A percentile compares a stretch with the other conserved stretches of the same genome.
phyloP scores from a whole-genome alignment of 2,797 vertebrate genomes.

The Xiphorhynchus erythropygius region DNA sequence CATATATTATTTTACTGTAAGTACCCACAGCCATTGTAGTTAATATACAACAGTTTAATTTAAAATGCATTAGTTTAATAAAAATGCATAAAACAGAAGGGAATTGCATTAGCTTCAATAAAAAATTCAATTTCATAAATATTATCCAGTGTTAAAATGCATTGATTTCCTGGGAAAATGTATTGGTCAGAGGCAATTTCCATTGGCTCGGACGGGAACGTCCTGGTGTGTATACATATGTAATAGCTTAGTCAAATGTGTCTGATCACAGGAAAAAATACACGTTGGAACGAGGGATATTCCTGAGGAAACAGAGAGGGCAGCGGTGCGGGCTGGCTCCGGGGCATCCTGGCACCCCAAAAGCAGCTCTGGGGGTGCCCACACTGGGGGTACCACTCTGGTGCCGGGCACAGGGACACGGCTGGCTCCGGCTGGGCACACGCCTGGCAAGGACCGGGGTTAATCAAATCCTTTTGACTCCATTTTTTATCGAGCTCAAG shows the following conservation, averaged over 20 bases:
- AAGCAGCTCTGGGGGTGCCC: fast-evolving
- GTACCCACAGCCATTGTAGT: slow-evolving; percentile 76
- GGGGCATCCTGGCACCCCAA: neutral
- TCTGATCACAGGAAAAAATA: slow-evolving; percentile 13
- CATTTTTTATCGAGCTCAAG: slow-evolving; percentile 71
- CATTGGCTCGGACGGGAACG: slow-evolving; percentile 69
- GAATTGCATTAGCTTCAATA: slow-evolving; percentile 80
- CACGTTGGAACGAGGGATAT: neutral
- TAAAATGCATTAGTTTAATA: slow-evolving; percentile 84
- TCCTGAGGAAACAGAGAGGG: neutral
- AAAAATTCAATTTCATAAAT: slow-evolving; percentile 83
- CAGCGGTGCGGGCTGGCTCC: neutral
- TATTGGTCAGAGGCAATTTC: slow-evolving; percentile 79
- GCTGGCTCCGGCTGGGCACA: neutral
- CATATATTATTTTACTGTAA: slow-evolving; percentile 80
- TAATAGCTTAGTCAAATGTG: slow-evolving; percentile 72
- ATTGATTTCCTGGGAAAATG: slow-evolving; percentile 79
- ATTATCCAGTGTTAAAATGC: slow-evolving; percentile 81
- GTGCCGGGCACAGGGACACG: neutral
- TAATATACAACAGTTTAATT: slow-evolving; percentile 83
- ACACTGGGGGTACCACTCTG: neutral
- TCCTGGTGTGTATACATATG: slow-evolving; percentile 60
- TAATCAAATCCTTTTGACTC: slow-evolving; percentile 79
- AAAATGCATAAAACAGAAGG: slow-evolving; percentile 80
- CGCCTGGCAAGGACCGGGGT: slow-evolving; percentile 43